Evolutionary conservation across 1,140 invertebrate genomes (phyloP), one percentile per base, ranked within the genome.

Genomic region (Musca vetustissima): DNA sequence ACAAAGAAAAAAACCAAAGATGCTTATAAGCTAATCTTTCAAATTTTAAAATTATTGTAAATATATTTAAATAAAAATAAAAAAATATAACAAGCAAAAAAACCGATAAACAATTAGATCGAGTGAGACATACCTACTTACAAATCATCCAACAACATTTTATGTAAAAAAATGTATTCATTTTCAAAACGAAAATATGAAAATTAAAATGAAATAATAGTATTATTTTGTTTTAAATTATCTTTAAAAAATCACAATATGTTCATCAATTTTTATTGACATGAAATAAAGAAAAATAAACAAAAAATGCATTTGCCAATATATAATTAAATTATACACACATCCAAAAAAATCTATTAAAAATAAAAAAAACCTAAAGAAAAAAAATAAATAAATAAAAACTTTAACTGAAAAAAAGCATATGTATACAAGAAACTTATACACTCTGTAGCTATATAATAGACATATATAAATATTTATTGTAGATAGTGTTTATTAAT

Each of bases 401-500:
- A 61, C 36, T 61, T 36, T 21, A 19, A 43, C 17, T 49, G 6
- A 9, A 19, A 59, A 28, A n/a, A 28, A 28, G 25, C 15, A 61
- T 36, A 36, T 21, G 36, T 61, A 43, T 13, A 43, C 11, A 3
- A 32, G 28, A 32, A 32, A 43, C 36, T 43, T 43, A 43, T 43
- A 43, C 36, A 43, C 36, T 43, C 4, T 13, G 36, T 43, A 43
- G 36, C 36, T 43, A 43, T n/a, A n/a, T n/a, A n/a, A n/a, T n/a
- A n/a, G n/a, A n/a, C n/a, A 43, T 43, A 43, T 43, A 43, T 9
- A 36, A 36, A 32, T 59, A 59, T 59, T 59, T 21, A 61, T 19
- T 61, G 57, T 61, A 61, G 57, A 43, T 61, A 61, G 57, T 21
- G 57, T 61, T 61, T 36, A 36, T 61, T 43, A 61, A 61, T 61